Base-by-base conservation (phyloP, 2,888 invertebrate species). In the Invenusta paracnida region DNA sequence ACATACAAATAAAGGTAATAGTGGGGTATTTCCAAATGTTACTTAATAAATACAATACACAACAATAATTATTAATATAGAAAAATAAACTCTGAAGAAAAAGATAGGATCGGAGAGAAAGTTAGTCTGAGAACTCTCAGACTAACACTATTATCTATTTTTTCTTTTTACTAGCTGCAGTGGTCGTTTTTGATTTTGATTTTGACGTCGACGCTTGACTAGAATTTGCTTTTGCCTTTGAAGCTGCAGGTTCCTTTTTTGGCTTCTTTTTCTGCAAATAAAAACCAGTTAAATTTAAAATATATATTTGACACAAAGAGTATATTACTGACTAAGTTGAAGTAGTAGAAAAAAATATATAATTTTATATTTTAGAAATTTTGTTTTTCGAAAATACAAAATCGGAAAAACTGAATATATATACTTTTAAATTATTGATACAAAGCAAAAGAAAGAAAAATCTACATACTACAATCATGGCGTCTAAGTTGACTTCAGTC, bases 391-490 rank as follows among this genome's bases (percentile, higher is more conserved):
- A n/a, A n/a, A n/a, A 17, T 48, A 48, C 48, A 48, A 48, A 11
- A 17, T 48, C 48, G 48, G 48, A 17, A 11, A 11, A 17, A 48
- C 17, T 48, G 11, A 48, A 48, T 48, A 48, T 48, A 11, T 48
- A 48, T 11, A 48, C 23, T 82, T 2, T 0, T 23, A 30, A 13
- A 30, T 25, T 1, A 28, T 23, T 13, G 82, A 13, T 0, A 25
- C 27, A 13, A 1, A 25, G 27, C 0, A 30, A 11, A 11, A 48
- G 17, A 11, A 5, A 48, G 17, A 11, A 48, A 48, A 48, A 48
- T 48, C 17, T 48, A 48, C 86, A 11, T 89, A 95, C 94, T 93
- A 96, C 95, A 81, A 96, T 95, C 92, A 96, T 94, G 0, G 94
- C 94, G 92, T 96, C 95, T 88, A 86, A 85, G 17, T 84, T 86